A percentile compares a stretch with the other conserved stretches of the same genome.
These are phyloP conservation scores for Nysson spinosus DNA, from an alignment of 2,888 invertebrate genomes.

Conservation along the genomic window DNA sequence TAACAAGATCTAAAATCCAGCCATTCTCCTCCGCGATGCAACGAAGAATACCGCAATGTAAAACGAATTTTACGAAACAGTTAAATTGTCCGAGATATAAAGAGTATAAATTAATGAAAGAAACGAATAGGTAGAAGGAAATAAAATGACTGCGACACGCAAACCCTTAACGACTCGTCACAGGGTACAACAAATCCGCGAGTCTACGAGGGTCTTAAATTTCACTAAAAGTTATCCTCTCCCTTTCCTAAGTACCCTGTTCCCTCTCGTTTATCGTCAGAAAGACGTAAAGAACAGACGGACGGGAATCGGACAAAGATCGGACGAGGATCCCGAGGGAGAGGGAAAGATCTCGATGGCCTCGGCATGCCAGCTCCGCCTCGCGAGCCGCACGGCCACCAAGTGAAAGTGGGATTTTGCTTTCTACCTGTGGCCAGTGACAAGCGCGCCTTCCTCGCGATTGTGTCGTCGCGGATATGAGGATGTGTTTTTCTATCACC, in stretches of 20 bases:
- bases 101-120: no score
- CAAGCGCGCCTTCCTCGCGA: slow-evolving; percentile 54
- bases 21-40: no score
- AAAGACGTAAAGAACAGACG: slow-evolving; percentile 15
- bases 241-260: slow-evolving; percentile 24
- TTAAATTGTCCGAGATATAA: no score
- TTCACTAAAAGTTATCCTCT: no score
- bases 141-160: no score
- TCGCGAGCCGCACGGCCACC: slow-evolving; percentile 57
- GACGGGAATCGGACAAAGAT: background rate
- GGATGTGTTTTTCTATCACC: slow-evolving; percentile 21
- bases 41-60: no score
- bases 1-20: no score
- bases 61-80: no score
- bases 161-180: no score
- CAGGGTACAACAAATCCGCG: no score
- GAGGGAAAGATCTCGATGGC: slow-evolving; percentile 60
- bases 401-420: slow-evolving; percentile 77
- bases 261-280: slow-evolving; percentile 22
- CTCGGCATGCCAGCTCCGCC: slow-evolving; percentile 69
- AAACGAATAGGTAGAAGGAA: no score
- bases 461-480: slow-evolving; percentile 25
- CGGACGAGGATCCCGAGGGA: slow-evolving; percentile 25
- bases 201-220: no score
- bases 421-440: slow-evolving; percentile 70